A percentile compares a stretch with the other conserved stretches of the same genome.
Conservation (phyloP, 2,888 invertebrate species). For the Hyposoter dolosus region DNA sequence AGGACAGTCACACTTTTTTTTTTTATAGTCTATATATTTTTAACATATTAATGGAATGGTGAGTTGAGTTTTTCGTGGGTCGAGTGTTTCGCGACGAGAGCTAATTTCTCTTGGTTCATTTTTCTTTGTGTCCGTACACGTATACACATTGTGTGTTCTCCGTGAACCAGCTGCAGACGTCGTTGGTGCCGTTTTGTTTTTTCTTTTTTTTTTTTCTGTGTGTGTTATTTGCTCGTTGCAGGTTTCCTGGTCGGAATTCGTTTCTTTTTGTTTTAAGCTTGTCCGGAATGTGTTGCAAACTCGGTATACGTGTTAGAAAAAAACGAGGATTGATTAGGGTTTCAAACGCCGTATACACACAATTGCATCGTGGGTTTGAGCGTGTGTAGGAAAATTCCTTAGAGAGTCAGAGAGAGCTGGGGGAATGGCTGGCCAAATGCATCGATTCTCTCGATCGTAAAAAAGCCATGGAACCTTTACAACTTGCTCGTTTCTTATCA, state of each 20-base stretch:
- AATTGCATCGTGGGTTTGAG: neutral
- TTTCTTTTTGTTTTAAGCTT: conserved; percentile 3
- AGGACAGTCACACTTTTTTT: neutral
- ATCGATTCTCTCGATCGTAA: conserved; percentile 7
- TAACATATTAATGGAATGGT: neutral
- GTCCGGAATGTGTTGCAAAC: conserved; percentile 1
- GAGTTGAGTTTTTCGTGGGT: conserved; percentile 9
- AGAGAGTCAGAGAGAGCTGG: neutral
- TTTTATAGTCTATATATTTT: neutral
- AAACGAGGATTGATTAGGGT: conserved; percentile 20
- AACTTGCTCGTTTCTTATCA: neutral
- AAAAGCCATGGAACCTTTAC: conserved; percentile 6
- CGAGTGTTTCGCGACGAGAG: conserved; percentile 34
- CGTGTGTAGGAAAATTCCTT: neutral
- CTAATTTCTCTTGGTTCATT: conserved; percentile 12
- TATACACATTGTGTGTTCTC: neutral
- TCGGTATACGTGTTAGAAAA: conserved; percentile 2
- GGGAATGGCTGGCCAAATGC: neutral
- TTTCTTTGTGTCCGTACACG: neutral
- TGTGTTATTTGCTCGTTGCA: neutral
- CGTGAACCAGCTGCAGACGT: neutral
- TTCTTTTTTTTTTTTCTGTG: neutral
- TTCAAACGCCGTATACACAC: neutral
- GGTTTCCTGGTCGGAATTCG: neutral
- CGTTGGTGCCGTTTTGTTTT: neutral